These are phyloP conservation scores for Lutjanus argentimaculatus DNA, from an alignment of 2,797 vertebrate species.

Conservation along the genomic window DNA sequence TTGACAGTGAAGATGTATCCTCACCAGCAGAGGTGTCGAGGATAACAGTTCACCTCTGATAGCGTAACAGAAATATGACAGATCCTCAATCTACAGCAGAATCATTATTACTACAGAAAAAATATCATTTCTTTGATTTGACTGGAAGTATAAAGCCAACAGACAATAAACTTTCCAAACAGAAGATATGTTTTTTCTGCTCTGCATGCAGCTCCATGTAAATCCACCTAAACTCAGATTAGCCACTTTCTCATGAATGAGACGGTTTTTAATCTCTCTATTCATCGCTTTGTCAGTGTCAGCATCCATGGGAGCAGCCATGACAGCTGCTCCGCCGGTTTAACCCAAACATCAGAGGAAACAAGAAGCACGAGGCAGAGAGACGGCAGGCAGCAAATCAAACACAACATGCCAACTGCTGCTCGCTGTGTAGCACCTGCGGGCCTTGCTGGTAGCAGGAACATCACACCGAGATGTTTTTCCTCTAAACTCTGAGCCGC, in stretches of 20 bases:
- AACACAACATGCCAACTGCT: slow-evolving; percentile 31
- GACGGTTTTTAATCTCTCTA: slow-evolving; percentile 35
- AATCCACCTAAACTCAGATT: slow-evolving; percentile 39
- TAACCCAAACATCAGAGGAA: slow-evolving; percentile 55
- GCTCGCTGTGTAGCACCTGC: slow-evolving; percentile 18
- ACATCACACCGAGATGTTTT: slow-evolving; percentile 16
- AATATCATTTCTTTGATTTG: not conserved
- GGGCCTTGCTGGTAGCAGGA: slow-evolving; percentile 6
- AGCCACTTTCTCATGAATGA: slow-evolving; percentile 31
- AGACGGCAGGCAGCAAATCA: slow-evolving; percentile 33
- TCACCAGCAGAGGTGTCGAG: not conserved
- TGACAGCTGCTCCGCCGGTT: slow-evolving; percentile 30
- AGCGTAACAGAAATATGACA: not conserved
- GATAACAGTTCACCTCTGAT: too few species aligned
- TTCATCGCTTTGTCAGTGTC: slow-evolving; percentile 30
- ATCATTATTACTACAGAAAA: too few species aligned
- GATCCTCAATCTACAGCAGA: not conserved
- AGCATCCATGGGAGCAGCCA: slow-evolving; percentile 4
- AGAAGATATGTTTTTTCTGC: not conserved
- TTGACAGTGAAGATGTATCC: not conserved
- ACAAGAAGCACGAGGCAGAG: slow-evolving; percentile 1
- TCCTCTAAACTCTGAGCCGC: not conserved
- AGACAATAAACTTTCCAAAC: not conserved
- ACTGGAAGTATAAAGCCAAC: not conserved
- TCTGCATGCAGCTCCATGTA: not conserved